Percentiles rank a stretch among this genome's conserved stretches.
Conservation (phyloP, 2,888 invertebrate species). For the Eupsilia transversa region DNA sequence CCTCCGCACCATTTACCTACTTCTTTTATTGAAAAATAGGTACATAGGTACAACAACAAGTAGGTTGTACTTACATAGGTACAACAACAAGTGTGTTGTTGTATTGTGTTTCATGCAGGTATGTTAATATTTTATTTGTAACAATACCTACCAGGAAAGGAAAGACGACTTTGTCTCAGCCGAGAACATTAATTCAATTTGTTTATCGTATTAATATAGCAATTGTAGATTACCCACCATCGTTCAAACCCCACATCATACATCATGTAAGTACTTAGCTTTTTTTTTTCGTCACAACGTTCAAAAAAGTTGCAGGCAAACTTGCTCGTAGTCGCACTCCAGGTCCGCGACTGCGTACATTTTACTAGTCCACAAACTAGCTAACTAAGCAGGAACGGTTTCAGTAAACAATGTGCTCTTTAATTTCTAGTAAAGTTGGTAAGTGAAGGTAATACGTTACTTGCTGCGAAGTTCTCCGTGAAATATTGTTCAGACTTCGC, state of each 20-base stretch:
- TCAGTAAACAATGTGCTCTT: slow-evolving; percentile 77
- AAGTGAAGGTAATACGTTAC: slow-evolving; percentile 71
- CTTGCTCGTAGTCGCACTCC: slow-evolving; percentile 32
- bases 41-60: too few relatives aligned
- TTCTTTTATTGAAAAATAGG: neutral
- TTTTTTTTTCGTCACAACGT: slow-evolving; percentile 21
- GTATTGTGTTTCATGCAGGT: too few relatives aligned
- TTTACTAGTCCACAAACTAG: slow-evolving; percentile 61
- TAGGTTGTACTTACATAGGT: neutral
- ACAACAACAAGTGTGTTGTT: too few relatives aligned
- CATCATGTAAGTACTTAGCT: too few relatives aligned
- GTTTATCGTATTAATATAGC: neutral
- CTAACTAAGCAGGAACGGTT: slow-evolving; percentile 69
- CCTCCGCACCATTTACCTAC: neutral
- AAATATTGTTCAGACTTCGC: slow-evolving; percentile 60
- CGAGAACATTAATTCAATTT: neutral
- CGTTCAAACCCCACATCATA: too few relatives aligned
- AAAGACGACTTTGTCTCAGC: neutral
- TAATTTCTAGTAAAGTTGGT: slow-evolving; percentile 74
- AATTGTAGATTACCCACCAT: too few relatives aligned
- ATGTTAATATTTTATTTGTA: neutral
- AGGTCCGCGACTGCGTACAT: slow-evolving; percentile 42
- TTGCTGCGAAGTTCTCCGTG: slow-evolving; percentile 58
- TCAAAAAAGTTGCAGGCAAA: slow-evolving; percentile 31
- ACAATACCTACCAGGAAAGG: neutral